Evolutionary conservation across 1,140 invertebrate species (phyloP), one percentile per base, ranked within the genome.

Genomic region (Bombus confusus): DNA sequence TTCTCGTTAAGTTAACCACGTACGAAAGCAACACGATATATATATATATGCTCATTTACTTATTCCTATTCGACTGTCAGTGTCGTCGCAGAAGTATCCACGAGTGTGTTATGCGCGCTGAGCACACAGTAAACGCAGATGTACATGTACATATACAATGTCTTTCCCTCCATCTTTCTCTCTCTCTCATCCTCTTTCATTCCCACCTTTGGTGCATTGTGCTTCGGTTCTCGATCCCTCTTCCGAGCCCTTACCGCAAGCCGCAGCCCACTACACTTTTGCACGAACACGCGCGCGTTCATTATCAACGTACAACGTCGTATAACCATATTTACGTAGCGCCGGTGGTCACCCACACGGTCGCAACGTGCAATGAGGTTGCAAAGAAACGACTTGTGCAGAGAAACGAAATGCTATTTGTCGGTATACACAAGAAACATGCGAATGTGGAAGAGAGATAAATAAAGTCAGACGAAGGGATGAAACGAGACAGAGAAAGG

Each of bases 331-430:
- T 87, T 87, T 86, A 88, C 90, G 69, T 75, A 86, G 83, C 80
- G 64, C 69, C 76, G 78, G 72, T 85, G 85, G 78, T 85, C 85
- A 87, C 83, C 76, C 85, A 85, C 84, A 80, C 88, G 66, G 37
- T 59, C 69, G 52, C 73, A 72, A 9, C 18, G 62, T 73, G 71
- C 77, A 85, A 87, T 83, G 83, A 89, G 71, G 77, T 86, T 86
- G 83, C 80, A 87, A 91, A 88, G 87, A 91, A 92, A 90, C 88
- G 85, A 85, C 80, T 86, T 66, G 87, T 64, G 74, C 77, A 81
- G 85, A 85, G 83, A 84, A 90, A 92, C 88, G 90, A 85, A 92
- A 91, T 85, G 86, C 86, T 82, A 86, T 92, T 90, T 87, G 88
- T 83, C 75, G 81, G 77, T 85, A 79, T 82, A 85, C 87, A 22